Percentiles rank a stretch among this genome's conserved stretches.
These are phyloP conservation scores for Ammospiza maritima DNA, from an alignment of 2,797 vertebrate species.

Conservation along the genomic window DNA sequence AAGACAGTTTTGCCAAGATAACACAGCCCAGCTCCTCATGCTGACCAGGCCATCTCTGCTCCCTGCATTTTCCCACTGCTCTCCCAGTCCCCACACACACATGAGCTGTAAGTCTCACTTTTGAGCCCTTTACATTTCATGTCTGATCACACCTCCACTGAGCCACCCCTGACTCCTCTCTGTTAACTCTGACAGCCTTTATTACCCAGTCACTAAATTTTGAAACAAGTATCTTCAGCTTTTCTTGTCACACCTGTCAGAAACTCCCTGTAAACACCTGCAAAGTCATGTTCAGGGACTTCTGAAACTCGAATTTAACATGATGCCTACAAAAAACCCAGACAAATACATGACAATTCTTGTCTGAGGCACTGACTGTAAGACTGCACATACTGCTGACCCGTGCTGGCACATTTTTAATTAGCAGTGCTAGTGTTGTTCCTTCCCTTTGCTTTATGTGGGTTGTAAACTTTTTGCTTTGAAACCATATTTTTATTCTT, in stretches of 20 bases:
- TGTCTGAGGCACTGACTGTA: not conserved
- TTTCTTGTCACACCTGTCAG: not conserved
- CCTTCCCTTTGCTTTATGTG: not conserved
- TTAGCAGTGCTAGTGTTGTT: not conserved
- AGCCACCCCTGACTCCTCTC: not conserved
- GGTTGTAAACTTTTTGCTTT: not conserved
- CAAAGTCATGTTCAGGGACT: not conserved
- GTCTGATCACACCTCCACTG: not conserved
- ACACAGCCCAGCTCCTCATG: not conserved
- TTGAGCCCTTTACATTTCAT: not conserved
- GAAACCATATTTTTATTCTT: not conserved
- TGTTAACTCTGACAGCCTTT: not conserved
- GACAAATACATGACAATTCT: not conserved
- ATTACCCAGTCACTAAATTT: not conserved
- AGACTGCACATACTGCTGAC: not conserved
- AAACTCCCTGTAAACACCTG: not conserved
- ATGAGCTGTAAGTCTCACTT: not conserved
- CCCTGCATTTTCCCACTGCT: not conserved
- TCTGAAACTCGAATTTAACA: not conserved
- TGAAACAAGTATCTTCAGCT: not conserved
- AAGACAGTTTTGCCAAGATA: not conserved
- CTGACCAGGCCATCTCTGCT: not conserved
- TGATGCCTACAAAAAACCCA: not conserved
- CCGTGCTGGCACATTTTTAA: not conserved
- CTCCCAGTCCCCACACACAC: not conserved